These are phyloP conservation scores for Lasioglossum baleicum DNA, from an alignment of 1,140 invertebrate species.

Conservation along the genomic window DNA sequence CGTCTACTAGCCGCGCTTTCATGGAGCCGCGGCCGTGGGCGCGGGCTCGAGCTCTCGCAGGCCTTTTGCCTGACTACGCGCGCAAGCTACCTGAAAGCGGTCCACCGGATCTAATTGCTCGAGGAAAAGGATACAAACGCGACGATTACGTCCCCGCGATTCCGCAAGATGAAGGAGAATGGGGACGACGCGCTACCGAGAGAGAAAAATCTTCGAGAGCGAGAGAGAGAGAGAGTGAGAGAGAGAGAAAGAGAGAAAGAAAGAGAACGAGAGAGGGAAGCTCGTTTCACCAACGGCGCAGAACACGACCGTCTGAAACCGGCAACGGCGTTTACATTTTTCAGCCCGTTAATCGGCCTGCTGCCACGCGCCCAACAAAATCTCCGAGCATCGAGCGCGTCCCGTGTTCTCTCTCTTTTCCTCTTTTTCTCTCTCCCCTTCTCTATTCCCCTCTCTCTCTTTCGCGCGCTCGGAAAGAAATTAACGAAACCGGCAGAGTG, in stretches of 20 bases:
- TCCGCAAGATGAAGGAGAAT: too few relatives aligned
- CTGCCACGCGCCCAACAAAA: background rate
- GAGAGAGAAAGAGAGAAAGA: background rate
- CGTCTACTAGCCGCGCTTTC: conserved; percentile 27
- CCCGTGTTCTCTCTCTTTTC: background rate
- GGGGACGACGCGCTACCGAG: too few relatives aligned
- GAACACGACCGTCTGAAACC: background rate
- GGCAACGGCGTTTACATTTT: background rate
- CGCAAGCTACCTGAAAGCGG: background rate
- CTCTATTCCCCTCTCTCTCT: too few relatives aligned
- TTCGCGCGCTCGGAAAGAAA: too few relatives aligned
- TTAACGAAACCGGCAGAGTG: too few relatives aligned
- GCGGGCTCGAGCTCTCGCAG: background rate
- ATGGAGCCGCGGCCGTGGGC: background rate
- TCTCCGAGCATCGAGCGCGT: background rate
- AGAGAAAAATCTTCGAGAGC: background rate
- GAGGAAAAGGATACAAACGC: conserved; percentile 31
- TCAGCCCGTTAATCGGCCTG: background rate
- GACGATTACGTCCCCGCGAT: conserved; percentile 6
- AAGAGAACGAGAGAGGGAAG: too few relatives aligned
- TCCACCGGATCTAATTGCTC: conserved; percentile 31
- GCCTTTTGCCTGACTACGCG: conserved; percentile 17
- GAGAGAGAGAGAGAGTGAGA: background rate
- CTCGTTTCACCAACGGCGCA: background rate
- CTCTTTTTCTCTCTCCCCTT: too few relatives aligned